A percentile compares a stretch with the other conserved stretches of the same genome.
Conservation (phyloP, 2,113 vertebrate species). For the Dromaius novaehollandiae region DNA sequence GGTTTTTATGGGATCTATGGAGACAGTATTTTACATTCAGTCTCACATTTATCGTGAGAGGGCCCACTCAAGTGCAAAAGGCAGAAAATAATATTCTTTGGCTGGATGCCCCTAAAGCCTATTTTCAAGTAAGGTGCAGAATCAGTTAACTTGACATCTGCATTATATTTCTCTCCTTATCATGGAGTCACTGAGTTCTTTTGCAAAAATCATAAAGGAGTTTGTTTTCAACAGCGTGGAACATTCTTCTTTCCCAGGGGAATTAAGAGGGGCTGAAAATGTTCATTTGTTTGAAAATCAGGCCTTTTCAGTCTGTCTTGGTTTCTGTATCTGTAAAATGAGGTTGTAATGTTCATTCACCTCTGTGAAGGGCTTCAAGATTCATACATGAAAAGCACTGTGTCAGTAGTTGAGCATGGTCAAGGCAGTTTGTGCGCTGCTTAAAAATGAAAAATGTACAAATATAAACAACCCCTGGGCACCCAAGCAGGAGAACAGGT, state of each 20-base stretch:
- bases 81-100: neutral
- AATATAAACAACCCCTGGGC: neutral
- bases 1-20: neutral
- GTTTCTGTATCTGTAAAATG: neutral
- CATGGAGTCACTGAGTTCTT: neutral
- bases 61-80: neutral
- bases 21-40: neutral
- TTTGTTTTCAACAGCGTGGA: neutral
- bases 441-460: neutral
- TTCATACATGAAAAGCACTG: neutral
- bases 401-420: neutral
- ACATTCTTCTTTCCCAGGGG: neutral
- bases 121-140: neutral
- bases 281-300: neutral
- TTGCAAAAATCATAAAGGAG: neutral
- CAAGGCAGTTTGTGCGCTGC: neutral
- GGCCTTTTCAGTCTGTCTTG: neutral
- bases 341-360: neutral
- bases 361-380: neutral
- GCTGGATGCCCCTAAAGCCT: neutral
- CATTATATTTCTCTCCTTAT: neutral
- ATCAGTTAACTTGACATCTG: neutral
- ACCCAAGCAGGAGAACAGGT: neutral
- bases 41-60: neutral
- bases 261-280: neutral